Evolutionary conservation across 1,140 invertebrate species (phyloP), one percentile per base, ranked within the genome.

Genomic region (Drosophila asahinai): DNA sequence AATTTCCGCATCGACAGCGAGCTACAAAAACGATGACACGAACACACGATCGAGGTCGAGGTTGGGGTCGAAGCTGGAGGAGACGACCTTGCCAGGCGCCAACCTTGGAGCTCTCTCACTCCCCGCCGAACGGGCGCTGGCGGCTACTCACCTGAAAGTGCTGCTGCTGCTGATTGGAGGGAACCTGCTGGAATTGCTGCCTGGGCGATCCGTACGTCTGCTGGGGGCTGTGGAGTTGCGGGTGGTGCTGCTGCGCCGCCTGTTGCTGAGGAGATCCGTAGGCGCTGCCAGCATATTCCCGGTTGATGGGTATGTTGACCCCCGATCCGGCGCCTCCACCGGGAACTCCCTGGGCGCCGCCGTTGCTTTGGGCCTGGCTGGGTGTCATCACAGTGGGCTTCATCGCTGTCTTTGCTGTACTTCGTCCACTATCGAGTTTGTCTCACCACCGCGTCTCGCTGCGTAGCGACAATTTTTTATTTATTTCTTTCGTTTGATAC

Each of bases 371-470:
- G 5, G 67, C 62, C 64, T 84, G 87, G 22, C 76, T 86, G 51
- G 84, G 78, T 57, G 91, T 60, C 81, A 92, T 87, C 87, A 92
- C 84, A 91, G 91, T 91, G 65, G 91, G 91, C 77, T 92, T 92
- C 91, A 92, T 89, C 4, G 54, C 64, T 47, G 36, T 38, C 68
- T 58, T 67, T 62, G 62, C 48, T 55, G 77, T 64, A 66, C 65
- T 47, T 58, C 40, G 62, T 68, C 33, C 64, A 15, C 54, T 59
- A 40, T 70, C 45, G 67, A 73, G 51, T 72, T 68, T 45, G 38
- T 76, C 48, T 65, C 30, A 8, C 36, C 60, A 47, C 48, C 36
- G 55, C 60, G 59, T 63, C 47, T 77, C 67, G 63, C 63, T 67
- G 59, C 72, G 70, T 62, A 80, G 36, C 64, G 72, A 81, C 19